Evolutionary conservation across 2,888 invertebrate species (phyloP).

Genomic region (Meliscaeva auricollis): DNA sequence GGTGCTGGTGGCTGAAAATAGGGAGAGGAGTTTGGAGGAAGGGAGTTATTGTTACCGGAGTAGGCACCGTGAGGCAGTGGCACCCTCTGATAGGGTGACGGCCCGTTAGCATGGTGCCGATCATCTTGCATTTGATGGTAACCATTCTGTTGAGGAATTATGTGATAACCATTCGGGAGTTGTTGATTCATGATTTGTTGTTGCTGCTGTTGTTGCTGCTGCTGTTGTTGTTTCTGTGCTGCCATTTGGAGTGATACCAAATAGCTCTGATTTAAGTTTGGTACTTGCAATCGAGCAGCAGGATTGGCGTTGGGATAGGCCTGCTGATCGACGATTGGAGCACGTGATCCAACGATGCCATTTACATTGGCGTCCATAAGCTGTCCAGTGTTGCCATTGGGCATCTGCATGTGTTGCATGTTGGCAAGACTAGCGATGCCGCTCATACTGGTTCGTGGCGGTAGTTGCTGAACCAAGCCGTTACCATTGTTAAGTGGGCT

Average conservation of each 20-base stretch:
- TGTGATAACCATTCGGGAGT: conserved; percentile 66
- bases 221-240: conserved; percentile 79
- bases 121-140: conserved; percentile 72
- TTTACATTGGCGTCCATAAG: conserved; percentile 63
- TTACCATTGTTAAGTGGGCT: conserved; percentile 80
- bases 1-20: conserved; percentile 83
- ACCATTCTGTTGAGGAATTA: conserved; percentile 71
- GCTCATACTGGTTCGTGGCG: conserved; percentile 82
- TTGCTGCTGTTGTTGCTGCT: conserved; percentile 79
- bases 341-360: conserved; percentile 64
- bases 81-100: conserved; percentile 87
- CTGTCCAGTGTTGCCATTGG: conserved; percentile 73
- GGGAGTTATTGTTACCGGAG: conserved; percentile 86
- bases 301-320: conserved; percentile 67
- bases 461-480: conserved; percentile 75
- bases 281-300: conserved; percentile 69
- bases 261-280: conserved; percentile 78
- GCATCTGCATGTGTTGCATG: conserved; percentile 81
- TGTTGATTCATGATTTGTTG: conserved; percentile 61
- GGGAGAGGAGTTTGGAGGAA: conserved; percentile 77
- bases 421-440: conserved; percentile 81
- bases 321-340: conserved; percentile 79
- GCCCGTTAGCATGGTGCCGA: conserved; percentile 76
- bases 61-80: conserved; percentile 86
- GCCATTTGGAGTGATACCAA: conserved; percentile 79